phyloP scores from a whole-genome alignment of 2,113 vertebrate species.

The Recurvirostra avosetta region DNA sequence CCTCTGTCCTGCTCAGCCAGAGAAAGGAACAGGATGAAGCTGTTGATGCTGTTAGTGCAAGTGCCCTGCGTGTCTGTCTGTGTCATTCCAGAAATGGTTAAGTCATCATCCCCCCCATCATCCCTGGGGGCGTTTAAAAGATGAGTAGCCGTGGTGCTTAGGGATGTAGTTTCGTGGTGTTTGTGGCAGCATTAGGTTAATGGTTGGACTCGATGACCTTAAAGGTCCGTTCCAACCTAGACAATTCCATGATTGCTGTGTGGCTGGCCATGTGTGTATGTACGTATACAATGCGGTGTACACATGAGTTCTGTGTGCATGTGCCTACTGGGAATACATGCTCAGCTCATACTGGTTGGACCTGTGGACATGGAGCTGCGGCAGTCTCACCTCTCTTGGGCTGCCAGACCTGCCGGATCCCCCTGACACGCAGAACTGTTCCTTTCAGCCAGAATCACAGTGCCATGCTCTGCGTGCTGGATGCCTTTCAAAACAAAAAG shows the following conservation, averaged over 20 bases:
- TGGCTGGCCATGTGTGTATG: background rate
- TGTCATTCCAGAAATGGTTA: background rate
- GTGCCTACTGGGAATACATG: background rate
- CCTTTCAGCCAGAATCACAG: background rate
- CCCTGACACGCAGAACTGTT: background rate
- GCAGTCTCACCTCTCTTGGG: background rate
- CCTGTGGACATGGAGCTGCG: background rate
- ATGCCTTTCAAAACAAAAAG: background rate
- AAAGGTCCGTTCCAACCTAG: background rate
- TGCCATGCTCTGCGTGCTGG: no score
- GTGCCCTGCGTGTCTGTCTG: accelerated
- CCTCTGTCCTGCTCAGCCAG: background rate
- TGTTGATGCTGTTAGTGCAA: background rate
- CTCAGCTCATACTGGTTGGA: background rate
- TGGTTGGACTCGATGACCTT: background rate
- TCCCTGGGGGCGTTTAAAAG: background rate
- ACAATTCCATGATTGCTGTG: background rate
- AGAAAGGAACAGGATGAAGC: background rate
- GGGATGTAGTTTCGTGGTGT: background rate
- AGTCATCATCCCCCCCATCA: no score
- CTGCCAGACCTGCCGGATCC: background rate
- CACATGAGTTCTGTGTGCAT: background rate
- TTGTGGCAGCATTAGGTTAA: background rate
- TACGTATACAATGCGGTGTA: no score
- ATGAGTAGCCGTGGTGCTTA: background rate